Evolutionary conservation across 2,113 vertebrate species (phyloP).

Genomic region (Bathybates hornii): DNA sequence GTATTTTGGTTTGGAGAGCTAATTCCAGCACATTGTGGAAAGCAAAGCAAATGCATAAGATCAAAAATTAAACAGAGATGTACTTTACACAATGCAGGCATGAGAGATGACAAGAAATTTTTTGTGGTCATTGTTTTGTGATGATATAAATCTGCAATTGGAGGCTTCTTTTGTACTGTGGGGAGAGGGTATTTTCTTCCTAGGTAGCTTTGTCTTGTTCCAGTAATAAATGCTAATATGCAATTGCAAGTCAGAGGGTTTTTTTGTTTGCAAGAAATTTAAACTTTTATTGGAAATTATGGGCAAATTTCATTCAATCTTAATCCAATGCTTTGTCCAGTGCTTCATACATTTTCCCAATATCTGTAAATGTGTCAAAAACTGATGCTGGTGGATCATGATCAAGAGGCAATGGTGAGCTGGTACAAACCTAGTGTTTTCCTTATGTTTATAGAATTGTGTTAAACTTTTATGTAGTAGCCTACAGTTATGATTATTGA

Average conservation of each 20-base stretch:
- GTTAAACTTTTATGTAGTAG: not conserved
- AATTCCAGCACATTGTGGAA: not conserved
- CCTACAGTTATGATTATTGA: rapidly evolving
- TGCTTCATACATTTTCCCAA: not conserved
- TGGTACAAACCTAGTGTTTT: not conserved
- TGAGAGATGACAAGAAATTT: not conserved
- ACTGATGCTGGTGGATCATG: rapidly evolving
- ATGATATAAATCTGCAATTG: not conserved
- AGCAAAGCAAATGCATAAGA: not conserved
- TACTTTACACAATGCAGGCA: not conserved
- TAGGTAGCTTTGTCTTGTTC: not conserved
- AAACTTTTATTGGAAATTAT: not conserved
- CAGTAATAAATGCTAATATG: not conserved
- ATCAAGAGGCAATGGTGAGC: not conserved
- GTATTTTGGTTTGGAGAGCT: not conserved
- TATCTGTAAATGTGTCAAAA: not conserved
- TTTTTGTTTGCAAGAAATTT: not conserved
- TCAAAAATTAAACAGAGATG: not conserved
- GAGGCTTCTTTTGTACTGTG: not conserved
- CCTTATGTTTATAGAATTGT: not conserved
- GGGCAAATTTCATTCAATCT: not conserved
- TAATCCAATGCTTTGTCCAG: rapidly evolving
- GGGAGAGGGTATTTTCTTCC: not conserved
- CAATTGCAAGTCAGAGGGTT: not conserved
- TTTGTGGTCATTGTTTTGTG: not conserved